Percentiles rank a stretch among this genome's conserved stretches.
phyloP scores from a whole-genome alignment of 2,888 invertebrate species.

The Ennomos quercinarius region DNA sequence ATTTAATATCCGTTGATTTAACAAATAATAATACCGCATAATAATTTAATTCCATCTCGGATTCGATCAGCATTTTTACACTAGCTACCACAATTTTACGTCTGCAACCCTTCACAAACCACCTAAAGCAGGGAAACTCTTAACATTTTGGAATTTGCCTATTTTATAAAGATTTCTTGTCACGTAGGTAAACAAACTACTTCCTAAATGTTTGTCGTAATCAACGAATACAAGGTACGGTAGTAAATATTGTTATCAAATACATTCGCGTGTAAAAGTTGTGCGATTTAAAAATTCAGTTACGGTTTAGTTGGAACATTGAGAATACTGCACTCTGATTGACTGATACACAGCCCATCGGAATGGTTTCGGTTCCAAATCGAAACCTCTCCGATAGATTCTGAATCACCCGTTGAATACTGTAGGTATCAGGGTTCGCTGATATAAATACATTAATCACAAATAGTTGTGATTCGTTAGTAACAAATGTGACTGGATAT shows the following conservation, averaged over 20 bases:
- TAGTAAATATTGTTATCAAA: slow-evolving; percentile 38
- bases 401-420: background rate
- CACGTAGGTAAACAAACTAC: slow-evolving; percentile 37
- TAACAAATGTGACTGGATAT: slow-evolving; percentile 20
- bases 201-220: slow-evolving; percentile 34
- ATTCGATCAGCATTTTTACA: slow-evolving; percentile 31
- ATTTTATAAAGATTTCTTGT: slow-evolving; percentile 35
- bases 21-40: slow-evolving; percentile 58
- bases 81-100: slow-evolving; percentile 26
- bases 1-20: slow-evolving; percentile 56
- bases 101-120: slow-evolving; percentile 28
- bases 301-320: slow-evolving; percentile 24
- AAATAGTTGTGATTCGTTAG: slow-evolving; percentile 17
- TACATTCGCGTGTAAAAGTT: slow-evolving; percentile 40
- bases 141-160: slow-evolving; percentile 33
- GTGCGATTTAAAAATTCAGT: slow-evolving; percentile 34
- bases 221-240: slow-evolving; percentile 34
- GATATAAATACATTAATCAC: slow-evolving; percentile 31
- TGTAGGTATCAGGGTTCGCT: slow-evolving; percentile 5
- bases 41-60: slow-evolving; percentile 37
- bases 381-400: too few species aligned
- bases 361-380: too few species aligned
- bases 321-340: background rate
- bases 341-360: too few species aligned
- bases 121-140: slow-evolving; percentile 38